Base-by-base conservation (phyloP, 1,140 invertebrate genomes). In the Frieseomelitta varia region DNA sequence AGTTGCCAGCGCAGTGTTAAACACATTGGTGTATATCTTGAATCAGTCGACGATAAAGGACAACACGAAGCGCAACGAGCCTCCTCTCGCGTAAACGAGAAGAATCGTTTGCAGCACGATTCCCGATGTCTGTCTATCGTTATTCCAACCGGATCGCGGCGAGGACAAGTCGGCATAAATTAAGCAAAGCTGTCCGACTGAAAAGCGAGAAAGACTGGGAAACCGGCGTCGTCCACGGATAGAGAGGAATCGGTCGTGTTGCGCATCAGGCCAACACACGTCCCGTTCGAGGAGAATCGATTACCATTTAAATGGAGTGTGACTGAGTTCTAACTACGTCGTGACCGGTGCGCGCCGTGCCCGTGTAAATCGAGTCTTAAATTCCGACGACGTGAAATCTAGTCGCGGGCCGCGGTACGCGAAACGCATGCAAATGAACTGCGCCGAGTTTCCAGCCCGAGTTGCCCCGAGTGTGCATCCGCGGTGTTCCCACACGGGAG, bases 231-330 rank as follows among this genome's bases (percentile, higher is more conserved):
- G n/a, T 15, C 17, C 24, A n/a, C 17, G n/a, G 51, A 11, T n/a
- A 11, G 10, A 47, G 39, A 47, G 39, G 47, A 80, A 72, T n/a
- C 34, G 14, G n/a, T 17, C n/a, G 53, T 4, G 47, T n/a, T 27
- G 19, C 61, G 51, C 71, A 61, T 61, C 68, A 24, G 61, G 30
- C 30, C 39, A 47, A 47, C 12, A 47, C 12, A 53, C 61, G 76
- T 6, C 30, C 27, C 51, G 78, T 61, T 51, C 55, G 19, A 24
- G n/a, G n/a, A 34, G 69, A 53, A 81, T 81, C 79, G 69, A 81
- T 81, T 81, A 65, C 47, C 79, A 81, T 81, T 81, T 75, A 75
- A 81, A 81, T 51, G 71, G 15, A 30, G 27, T 61, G 71, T 17
- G 69, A 61, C 34, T 6, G 34, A 61, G 68, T 12, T 34, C 55